A percentile compares a stretch with the other conserved stretches of the same genome.
These are phyloP conservation scores for Brachynemurus nebulosus DNA, from an alignment of 2,888 invertebrate genomes.

Conservation along the genomic window DNA sequence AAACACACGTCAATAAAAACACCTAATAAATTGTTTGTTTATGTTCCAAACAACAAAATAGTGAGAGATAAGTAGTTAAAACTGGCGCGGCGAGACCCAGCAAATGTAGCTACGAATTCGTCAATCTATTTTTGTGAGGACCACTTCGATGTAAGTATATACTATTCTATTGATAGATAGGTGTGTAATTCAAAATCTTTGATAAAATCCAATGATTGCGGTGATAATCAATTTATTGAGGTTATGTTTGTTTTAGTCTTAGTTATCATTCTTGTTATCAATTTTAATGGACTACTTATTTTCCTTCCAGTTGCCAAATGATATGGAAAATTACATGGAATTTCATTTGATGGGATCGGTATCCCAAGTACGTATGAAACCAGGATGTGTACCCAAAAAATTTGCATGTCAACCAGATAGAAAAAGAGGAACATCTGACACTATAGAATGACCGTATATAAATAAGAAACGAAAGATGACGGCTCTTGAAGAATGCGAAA, in stretches of 20 bases:
- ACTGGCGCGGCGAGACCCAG: background rate
- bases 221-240: too few species aligned
- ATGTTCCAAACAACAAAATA: background rate
- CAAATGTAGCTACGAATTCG: background rate
- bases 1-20: background rate
- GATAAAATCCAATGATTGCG: too few species aligned
- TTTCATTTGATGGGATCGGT: constrained; percentile 1
- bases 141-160: too few species aligned
- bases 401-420: constrained; percentile 1
- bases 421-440: background rate
- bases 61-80: background rate
- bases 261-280: background rate
- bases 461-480: background rate
- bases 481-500: background rate
- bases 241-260: too few species aligned
- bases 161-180: background rate
- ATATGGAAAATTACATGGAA: background rate
- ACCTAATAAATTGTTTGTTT: background rate
- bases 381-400: constrained; percentile 4
- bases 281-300: background rate
- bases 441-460: background rate
- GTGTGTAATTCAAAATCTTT: background rate
- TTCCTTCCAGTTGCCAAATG: background rate
- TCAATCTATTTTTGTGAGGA: too few species aligned
- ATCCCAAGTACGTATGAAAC: constrained; percentile 3